These are phyloP conservation scores for Drosophila albomicans DNA, from an alignment of 1,140 invertebrate genomes.

Conservation along the genomic window DNA sequence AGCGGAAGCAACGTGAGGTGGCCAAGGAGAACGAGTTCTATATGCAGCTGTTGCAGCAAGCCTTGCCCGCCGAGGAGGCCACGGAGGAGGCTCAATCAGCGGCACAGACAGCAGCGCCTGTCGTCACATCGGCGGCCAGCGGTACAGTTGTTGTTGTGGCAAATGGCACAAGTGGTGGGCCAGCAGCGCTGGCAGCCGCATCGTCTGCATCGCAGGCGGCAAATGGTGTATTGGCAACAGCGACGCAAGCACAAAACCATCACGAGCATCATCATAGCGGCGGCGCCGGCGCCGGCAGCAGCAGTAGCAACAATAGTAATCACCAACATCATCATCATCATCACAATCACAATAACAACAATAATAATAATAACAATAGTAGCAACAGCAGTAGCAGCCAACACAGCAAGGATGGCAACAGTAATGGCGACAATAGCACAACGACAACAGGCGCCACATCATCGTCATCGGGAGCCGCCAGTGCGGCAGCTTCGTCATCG, in stretches of 20 bases:
- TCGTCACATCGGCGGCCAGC: constrained; percentile 14
- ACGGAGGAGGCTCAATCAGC: constrained; percentile 45
- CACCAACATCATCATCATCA: constrained; percentile 60
- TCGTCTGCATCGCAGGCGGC: constrained; percentile 46
- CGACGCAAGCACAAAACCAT: constrained; percentile 75
- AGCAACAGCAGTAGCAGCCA: constrained; percentile 40
- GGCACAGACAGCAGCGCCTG: constrained; percentile 27
- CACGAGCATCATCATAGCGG: constrained; percentile 72
- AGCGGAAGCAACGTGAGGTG: constrained; percentile 96
- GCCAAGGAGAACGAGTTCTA: constrained; percentile 98
- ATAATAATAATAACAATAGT: constrained; percentile 35
- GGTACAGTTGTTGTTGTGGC: constrained; percentile 33
- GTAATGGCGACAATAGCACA: constrained; percentile 47
- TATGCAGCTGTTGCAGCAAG: constrained; percentile 95
- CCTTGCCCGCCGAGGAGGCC: constrained; percentile 90
- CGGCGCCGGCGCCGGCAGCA: constrained; percentile 58
- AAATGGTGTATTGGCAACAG: constrained; percentile 64
- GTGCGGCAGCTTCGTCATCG: constrained; percentile 23
- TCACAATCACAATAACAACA: constrained; percentile 31
- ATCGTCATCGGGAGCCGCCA: constrained; percentile 16
- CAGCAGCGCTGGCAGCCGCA: constrained; percentile 45
- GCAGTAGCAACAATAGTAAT: constrained; percentile 66
- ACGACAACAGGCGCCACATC: constrained; percentile 12
- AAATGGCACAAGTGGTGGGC: constrained; percentile 39
- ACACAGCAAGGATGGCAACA: constrained; percentile 45